A percentile compares a stretch with the other conserved stretches of the same genome.
phyloP scores from a whole-genome alignment of 2,888 invertebrate species.

The Sarcophaga caerulescens region DNA sequence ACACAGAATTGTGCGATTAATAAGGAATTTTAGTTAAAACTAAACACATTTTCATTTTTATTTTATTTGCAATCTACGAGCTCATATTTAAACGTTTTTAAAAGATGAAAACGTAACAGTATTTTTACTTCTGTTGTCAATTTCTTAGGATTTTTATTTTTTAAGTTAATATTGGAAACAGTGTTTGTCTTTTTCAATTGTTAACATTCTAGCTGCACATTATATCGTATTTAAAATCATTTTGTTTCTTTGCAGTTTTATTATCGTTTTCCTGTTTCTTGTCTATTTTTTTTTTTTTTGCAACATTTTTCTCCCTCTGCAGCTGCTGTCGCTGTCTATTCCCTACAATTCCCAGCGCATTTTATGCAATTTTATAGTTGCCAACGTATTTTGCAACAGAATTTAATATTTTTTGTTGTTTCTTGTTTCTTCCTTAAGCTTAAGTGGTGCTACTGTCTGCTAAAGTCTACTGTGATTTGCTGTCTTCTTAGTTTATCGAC shows the following conservation, averaged over 20 bases:
- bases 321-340: too few relatives aligned
- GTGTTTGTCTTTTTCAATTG: not conserved
- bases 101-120: too few relatives aligned
- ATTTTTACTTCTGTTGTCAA: too few relatives aligned
- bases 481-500: slow-evolving; percentile 57
- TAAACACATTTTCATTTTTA: too few relatives aligned
- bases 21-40: too few relatives aligned
- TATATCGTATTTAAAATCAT: slow-evolving; percentile 17
- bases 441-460: slow-evolving; percentile 63
- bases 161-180: not conserved
- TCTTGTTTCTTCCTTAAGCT: slow-evolving; percentile 41
- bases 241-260: not conserved
- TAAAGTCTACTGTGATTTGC: slow-evolving; percentile 73
- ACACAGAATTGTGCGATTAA: too few relatives aligned
- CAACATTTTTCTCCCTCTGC: slow-evolving; percentile 12
- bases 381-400: too few relatives aligned
- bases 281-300: slow-evolving; percentile 10
- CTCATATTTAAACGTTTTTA: too few relatives aligned
- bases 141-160: not conserved
- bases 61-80: too few relatives aligned
- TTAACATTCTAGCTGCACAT: slow-evolving; percentile 13
- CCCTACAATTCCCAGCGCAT: not conserved
- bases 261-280: not conserved
- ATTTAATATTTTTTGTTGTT: not conserved
- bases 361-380: not conserved